These are phyloP conservation scores for Drosophila virilis DNA, from an alignment of 1,140 invertebrate species.

Conservation along the genomic window DNA sequence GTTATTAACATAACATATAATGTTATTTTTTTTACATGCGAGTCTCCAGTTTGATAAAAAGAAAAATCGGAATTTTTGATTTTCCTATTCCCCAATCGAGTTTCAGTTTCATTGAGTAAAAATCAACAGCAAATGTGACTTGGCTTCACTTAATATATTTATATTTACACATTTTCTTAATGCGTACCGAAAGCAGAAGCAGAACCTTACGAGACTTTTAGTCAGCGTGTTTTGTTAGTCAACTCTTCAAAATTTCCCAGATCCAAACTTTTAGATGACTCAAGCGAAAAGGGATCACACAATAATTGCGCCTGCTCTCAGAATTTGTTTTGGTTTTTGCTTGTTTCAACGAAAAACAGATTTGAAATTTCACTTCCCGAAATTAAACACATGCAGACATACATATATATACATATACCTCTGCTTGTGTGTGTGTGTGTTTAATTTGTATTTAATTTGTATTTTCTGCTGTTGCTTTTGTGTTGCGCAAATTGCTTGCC, in stretches of 20 bases:
- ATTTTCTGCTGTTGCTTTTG: neutral
- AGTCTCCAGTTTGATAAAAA: no score
- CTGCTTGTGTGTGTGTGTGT: neutral
- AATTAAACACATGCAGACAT: neutral
- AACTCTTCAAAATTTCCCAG: conserved; percentile 17
- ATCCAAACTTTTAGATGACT: conserved; percentile 2
- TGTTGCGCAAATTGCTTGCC: conserved; percentile 9
- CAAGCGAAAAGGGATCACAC: neutral
- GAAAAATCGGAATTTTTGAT: no score
- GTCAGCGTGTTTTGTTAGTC: conserved; percentile 13
- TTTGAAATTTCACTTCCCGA: conserved; percentile 47
- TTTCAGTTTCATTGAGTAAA: no score
- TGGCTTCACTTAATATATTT: no score
- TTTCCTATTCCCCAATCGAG: no score
- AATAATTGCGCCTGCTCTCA: conserved; percentile 16
- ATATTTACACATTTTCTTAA: neutral
- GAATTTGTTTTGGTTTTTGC: conserved; percentile 16
- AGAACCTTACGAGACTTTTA: conserved; percentile 7
- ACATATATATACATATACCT: neutral
- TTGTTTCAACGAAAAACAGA: conserved; percentile 20
- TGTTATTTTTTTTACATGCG: no score
- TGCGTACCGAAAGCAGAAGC: neutral
- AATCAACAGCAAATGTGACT: no score
- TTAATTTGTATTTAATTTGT: conserved; percentile 39
- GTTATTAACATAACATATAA: no score